Conservation (phyloP, 35 echinoderm and acorn worm genomes). For the Hemicentrotus pulcherrimus region DNA sequence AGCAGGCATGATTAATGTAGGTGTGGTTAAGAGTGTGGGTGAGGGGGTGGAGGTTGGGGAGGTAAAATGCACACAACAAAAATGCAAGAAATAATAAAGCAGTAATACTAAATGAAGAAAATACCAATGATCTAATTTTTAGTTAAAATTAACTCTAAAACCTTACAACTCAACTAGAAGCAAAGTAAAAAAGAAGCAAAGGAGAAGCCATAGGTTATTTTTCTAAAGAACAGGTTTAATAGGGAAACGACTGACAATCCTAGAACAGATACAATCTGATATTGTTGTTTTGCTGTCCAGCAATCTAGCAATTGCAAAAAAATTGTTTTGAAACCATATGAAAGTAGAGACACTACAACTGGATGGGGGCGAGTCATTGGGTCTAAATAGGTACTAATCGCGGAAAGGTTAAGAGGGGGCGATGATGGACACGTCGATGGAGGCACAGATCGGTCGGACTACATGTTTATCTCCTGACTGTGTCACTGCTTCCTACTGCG, state of each 20-base stretch:
- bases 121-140: not conserved
- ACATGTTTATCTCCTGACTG: not conserved
- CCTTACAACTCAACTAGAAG: not conserved
- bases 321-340: not conserved
- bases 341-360: not conserved
- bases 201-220: not conserved
- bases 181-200: not conserved
- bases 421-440: not conserved
- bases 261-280: no score
- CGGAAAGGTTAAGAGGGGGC: not conserved
- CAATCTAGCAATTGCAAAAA: not conserved
- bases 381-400: not conserved
- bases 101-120: not conserved
- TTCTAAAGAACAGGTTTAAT: no score
- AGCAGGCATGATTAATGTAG: conserved; percentile 8
- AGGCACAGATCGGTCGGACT: not conserved
- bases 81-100: not conserved
- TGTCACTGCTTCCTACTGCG: not conserved
- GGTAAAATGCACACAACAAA: not conserved
- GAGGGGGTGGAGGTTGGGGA: not conserved
- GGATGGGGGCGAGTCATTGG: not conserved
- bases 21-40: not conserved
- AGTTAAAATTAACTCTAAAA: not conserved
- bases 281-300: not conserved
- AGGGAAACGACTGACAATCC: no score